phyloP scores from a whole-genome alignment of 2,113 vertebrate species.

The Suncus etruscus region DNA sequence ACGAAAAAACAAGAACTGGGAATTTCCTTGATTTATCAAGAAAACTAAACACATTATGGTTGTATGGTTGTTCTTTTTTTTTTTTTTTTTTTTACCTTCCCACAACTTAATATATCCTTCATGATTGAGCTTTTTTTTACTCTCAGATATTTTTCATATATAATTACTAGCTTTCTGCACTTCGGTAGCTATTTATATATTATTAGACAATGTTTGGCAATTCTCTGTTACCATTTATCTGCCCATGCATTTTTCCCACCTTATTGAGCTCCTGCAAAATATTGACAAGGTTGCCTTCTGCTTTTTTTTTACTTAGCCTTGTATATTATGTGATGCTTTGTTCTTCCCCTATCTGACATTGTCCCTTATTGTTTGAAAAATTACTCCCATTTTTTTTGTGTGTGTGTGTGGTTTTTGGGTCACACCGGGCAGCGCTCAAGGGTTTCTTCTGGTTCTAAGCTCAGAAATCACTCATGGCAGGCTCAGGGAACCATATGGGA shows the following conservation, averaged over 20 bases:
- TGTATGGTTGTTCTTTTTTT: no score
- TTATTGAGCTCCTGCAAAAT: not conserved
- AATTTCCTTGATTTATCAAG: not conserved
- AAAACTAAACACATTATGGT: accelerated
- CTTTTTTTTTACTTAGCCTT: not conserved
- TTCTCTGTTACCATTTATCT: not conserved
- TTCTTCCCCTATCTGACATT: not conserved
- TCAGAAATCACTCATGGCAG: no score
- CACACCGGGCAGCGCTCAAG: no score
- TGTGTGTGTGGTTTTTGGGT: no score
- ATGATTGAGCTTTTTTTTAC: not conserved
- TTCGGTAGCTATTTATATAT: accelerated
- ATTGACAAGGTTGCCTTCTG: not conserved
- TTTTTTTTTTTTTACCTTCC: not conserved
- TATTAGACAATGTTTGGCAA: not conserved
- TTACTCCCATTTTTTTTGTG: not conserved
- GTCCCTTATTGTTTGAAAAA: not conserved
- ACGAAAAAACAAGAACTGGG: not conserved
- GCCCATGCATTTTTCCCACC: not conserved
- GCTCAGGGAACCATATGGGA: no score
- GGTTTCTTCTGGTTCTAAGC: no score
- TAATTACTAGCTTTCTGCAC: not conserved
- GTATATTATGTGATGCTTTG: not conserved
- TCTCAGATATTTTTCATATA: not conserved
- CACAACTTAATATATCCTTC: not conserved